These are phyloP conservation scores for Rhinoraja longicauda DNA, from an alignment of 2,797 vertebrate genomes.

Conservation along the genomic window DNA sequence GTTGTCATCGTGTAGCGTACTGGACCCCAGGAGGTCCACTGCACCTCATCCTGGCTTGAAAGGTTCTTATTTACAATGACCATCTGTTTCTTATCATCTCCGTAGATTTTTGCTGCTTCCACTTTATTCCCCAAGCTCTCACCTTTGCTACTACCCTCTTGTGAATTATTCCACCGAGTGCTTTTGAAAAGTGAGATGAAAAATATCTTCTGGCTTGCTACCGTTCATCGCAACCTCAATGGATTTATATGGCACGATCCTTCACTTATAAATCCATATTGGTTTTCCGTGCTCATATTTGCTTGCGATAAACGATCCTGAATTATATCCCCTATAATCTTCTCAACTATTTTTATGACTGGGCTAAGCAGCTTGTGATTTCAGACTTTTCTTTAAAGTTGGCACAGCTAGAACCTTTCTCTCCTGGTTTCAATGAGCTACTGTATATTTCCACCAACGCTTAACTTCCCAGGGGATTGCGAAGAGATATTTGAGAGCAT, in stretches of 20 bases:
- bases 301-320: conserved; percentile 26
- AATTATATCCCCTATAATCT: conserved; percentile 27
- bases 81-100: not conserved
- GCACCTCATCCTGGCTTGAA: not conserved
- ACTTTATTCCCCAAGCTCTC: not conserved
- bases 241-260: not conserved
- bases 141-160: conserved; percentile 5
- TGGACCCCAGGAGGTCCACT: not conserved
- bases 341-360: conserved; percentile 32
- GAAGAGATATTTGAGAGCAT: conserved; percentile 29
- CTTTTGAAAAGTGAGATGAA: conserved; percentile 18
- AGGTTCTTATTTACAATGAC: not conserved
- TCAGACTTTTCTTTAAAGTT: conserved; percentile 6
- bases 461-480: not conserved
- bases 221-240: not conserved
- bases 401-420: not conserved
- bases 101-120: not conserved
- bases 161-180: not conserved
- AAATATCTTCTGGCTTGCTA: not conserved
- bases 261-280: not conserved
- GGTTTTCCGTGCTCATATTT: not conserved
- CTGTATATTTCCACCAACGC: conserved; percentile 11
- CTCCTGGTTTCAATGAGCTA: conserved; percentile 31
- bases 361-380: not conserved
- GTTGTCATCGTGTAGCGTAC: not conserved